These are phyloP conservation scores for Triplophysa rosa DNA, from an alignment of 2,113 vertebrate species.

Conservation along the genomic window DNA sequence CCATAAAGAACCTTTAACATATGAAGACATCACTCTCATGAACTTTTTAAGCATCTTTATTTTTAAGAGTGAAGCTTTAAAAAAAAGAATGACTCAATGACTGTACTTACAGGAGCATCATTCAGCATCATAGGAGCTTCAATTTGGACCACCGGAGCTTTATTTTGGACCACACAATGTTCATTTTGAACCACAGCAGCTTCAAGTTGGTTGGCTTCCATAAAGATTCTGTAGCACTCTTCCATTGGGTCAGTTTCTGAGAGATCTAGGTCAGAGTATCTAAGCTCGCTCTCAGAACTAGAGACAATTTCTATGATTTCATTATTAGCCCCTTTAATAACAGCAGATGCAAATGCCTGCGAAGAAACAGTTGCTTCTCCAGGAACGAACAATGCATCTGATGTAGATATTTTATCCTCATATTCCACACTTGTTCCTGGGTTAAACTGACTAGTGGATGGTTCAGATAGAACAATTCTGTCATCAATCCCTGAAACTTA, in stretches of 20 bases:
- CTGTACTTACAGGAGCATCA: constrained; percentile 60
- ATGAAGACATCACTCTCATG: no score
- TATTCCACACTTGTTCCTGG: background rate
- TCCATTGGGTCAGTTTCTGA: constrained; percentile 76
- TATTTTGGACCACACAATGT: constrained; percentile 44
- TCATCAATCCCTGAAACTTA: constrained; percentile 23
- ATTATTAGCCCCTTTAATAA: background rate
- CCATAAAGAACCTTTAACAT: no score
- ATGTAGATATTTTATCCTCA: background rate
- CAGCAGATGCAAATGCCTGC: constrained; percentile 6
- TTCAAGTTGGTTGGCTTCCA: constrained; percentile 66
- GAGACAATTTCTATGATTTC: constrained; percentile 48
- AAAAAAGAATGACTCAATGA: background rate
- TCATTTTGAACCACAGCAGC: constrained; percentile 14
- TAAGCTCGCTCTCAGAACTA: constrained; percentile 65
- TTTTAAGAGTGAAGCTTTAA: no score
- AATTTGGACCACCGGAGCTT: no score
- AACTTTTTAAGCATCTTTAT: no score
- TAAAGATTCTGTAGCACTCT: constrained; percentile 79
- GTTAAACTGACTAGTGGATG: background rate
- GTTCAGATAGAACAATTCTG: background rate
- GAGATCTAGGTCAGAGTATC: constrained; percentile 68
- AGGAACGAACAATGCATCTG: background rate
- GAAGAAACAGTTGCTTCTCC: background rate
- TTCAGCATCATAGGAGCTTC: no score